Conservation (phyloP, 2,113 vertebrate genomes). For the Oryctolagus cuniculus region mOryCun1.1 NC_091443.1:89221001-89221500, state of each 20-base stretch:
- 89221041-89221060: not conserved
- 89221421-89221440: not conserved
- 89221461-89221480: not conserved
- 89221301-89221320: not conserved
- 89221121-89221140: not conserved
- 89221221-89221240: not conserved
- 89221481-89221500: not conserved
- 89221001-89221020: not conserved
- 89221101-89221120: not conserved
- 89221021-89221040: not conserved
- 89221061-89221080: not conserved
- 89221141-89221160: not conserved
- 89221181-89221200: accelerated
- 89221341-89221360: not conserved
- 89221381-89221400: not conserved
- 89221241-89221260: not conserved
- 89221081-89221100: too few relatives aligned
- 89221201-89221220: not conserved
- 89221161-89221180: not conserved
- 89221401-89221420: not conserved
- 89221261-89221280: not conserved
- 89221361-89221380: not conserved
- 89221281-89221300: not conserved
- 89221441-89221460: not conserved
- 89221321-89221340: not conserved